Evolutionary conservation across 2,113 vertebrate genomes (phyloP).

Genomic region (Suncus etruscus): DNA sequence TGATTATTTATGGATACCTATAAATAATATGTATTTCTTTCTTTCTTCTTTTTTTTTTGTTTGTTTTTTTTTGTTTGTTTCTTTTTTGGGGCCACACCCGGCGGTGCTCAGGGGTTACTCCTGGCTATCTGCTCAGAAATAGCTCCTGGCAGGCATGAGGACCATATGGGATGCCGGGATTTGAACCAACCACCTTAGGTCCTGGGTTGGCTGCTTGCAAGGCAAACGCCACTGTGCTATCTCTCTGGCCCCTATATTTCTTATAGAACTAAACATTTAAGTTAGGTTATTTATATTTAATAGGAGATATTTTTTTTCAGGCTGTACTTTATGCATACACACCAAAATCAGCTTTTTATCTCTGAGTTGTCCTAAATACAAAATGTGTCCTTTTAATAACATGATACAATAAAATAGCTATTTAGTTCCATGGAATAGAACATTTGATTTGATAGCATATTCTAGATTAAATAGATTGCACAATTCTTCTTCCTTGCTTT

Average conservation of each 20-base stretch:
- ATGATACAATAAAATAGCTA: conserved; percentile 59
- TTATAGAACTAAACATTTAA: conserved; percentile 32
- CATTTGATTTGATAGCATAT: conserved; percentile 70
- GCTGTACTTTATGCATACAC: not conserved
- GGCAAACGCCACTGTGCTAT: too few species aligned
- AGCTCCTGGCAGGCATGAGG: too few species aligned
- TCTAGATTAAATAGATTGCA: conserved; percentile 77
- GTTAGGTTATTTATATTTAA: conserved; percentile 37
- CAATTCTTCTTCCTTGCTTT: conserved; percentile 50
- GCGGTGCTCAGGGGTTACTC: too few species aligned
- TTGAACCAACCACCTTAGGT: too few species aligned
- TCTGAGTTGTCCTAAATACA: conserved; percentile 54
- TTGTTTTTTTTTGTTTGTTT: too few species aligned
- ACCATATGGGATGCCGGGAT: too few species aligned
- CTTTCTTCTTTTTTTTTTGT: too few species aligned
- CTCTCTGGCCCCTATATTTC: not conserved
- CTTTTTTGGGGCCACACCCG: too few species aligned
- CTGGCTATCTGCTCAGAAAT: too few species aligned
- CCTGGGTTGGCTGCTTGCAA: too few species aligned
- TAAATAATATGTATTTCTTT: not conserved
- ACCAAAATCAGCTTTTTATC: conserved; percentile 56
- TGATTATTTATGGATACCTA: not conserved
- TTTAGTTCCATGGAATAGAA: conserved; percentile 47
- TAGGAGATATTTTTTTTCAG: conserved; percentile 40
- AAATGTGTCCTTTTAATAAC: conserved; percentile 73